Base-by-base conservation (phyloP, 2,797 vertebrate genomes). In the Gymnopithys bicolor region DNA sequence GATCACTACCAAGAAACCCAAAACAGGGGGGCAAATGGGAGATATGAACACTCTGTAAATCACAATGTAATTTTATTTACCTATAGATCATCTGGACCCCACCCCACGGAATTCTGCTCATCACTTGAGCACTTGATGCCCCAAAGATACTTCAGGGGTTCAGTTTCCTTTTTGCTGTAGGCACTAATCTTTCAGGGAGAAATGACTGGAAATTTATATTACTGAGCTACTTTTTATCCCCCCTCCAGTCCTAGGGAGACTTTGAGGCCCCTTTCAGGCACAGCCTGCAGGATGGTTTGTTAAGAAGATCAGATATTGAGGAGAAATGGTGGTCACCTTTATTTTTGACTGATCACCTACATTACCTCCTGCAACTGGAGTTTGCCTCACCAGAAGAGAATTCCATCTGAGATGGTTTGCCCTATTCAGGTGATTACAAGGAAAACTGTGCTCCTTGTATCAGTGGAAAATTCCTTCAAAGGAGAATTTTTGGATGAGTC, bases 381-480 rank as follows among this genome's bases (percentile, higher is more conserved):
- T 70, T 15, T 59, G 3, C 8, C 17, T 66, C 39, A 39, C 3
- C 24, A 19, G 71, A 63, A 2, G 5, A 19, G 13, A 39, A 10
- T 51, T 73, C 3, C 6, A 17, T 39, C 35, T 28, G 33, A 56
- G 49, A 10, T 28, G 30, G 11, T 41, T 90, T 64, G 9, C 60
- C 13, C 28, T 32, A 1, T 37, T 48, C 18, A 33, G 24, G 13
- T 67, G 23, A 30, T 52, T 45, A 5, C 3, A 5, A 11, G n/a
- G 4, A 55, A 84, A 32, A 24, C 3, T 41, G 11, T 3, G 0
- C 5, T 45, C 10, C 18, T 59, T 28, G 0, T 11, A 5, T 8
- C 21, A 39, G 24, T 9, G 15, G 28, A 63, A 62, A 90, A 83
- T 5, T 12, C 22, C 11, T 63, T 51, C 35, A 48, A 28, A 51